A percentile compares a stretch with the other conserved stretches of the same genome.
Conservation (phyloP, 2,888 invertebrate species). For the Drosophila mercatorum region DNA sequence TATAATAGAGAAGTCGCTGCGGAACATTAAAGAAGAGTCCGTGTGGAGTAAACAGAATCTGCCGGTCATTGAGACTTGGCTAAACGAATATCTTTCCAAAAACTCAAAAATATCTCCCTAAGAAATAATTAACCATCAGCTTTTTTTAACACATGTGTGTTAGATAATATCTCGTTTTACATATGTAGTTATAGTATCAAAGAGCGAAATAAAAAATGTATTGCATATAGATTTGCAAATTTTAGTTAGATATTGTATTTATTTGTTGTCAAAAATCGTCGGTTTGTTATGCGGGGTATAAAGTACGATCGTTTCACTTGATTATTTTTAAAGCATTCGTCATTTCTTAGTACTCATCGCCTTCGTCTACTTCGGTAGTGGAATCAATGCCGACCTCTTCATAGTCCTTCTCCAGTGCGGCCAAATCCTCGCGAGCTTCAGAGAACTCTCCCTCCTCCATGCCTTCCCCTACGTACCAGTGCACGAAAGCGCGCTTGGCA, state of each 20-base stretch:
- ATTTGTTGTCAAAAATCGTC: conserved; percentile 1
- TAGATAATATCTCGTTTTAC: background rate
- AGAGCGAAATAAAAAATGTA: background rate
- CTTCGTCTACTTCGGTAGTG: conserved; percentile 89
- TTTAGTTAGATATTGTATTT: conserved; percentile 5
- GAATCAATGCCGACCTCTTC: conserved; percentile 92
- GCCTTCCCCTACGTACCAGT: conserved; percentile 95
- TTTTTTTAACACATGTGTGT: background rate
- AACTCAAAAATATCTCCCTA: background rate
- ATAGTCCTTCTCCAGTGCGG: conserved; percentile 92
- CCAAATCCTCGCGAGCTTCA: conserved; percentile 94
- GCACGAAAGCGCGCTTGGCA: conserved; percentile 97
- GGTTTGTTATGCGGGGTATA: background rate
- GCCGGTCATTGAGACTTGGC: conserved; percentile 90
- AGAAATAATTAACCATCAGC: background rate
- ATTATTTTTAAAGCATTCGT: background rate
- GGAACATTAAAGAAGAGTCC: conserved; percentile 90
- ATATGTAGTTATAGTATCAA: background rate
- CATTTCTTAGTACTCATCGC: conserved; percentile 88
- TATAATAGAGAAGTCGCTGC: conserved; percentile 89
- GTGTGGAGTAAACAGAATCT: conserved; percentile 91
- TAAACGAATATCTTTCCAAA: conserved; percentile 85
- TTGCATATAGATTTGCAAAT: background rate
- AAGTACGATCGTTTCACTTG: background rate
- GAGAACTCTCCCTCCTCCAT: conserved; percentile 95